Percentiles rank a stretch among this genome's conserved stretches.
Evolutionary conservation across 37 sponge, comb jelly and placozoan genomes (phyloP).

Genomic region (Hormiphora californensis): DNA sequence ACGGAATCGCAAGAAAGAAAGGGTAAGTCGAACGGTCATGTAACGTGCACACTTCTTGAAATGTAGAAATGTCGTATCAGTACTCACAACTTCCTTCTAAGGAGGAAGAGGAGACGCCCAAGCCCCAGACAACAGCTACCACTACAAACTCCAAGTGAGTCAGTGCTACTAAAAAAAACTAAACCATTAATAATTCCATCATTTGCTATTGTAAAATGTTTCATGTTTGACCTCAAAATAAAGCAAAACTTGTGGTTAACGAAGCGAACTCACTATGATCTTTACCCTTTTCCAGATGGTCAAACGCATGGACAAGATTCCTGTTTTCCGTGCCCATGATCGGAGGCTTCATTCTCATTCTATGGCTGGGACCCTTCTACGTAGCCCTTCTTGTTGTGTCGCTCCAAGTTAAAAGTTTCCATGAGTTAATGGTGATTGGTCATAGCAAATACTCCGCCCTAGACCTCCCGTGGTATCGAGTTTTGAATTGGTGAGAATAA

Average conservation of each 20-base stretch:
- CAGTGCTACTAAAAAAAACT: too few relatives aligned
- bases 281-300: too few relatives aligned
- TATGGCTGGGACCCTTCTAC: slow-evolving; percentile 70
- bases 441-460: slow-evolving; percentile 84
- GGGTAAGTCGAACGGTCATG: neutral
- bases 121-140: neutral
- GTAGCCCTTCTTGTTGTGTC: slow-evolving; percentile 69
- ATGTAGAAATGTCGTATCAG: neutral
- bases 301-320: slow-evolving; percentile 85
- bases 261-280: neutral
- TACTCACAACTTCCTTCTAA: neutral
- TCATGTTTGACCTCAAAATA: too few relatives aligned
- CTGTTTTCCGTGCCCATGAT: slow-evolving; percentile 75
- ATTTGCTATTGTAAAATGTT: too few relatives aligned
- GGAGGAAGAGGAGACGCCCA: neutral
- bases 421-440: slow-evolving; percentile 87
- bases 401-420: slow-evolving; percentile 77
- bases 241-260: neutral
- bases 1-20: slow-evolving; percentile 38
- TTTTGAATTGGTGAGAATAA: slow-evolving; percentile 35
- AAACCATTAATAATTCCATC: too few relatives aligned
- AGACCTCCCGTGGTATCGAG: slow-evolving; percentile 73
- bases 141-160: too few relatives aligned
- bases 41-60: neutral
- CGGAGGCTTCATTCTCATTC: slow-evolving; percentile 62